Conservation (phyloP, 2,113 vertebrate genomes). For the Heterotis niloticus region DNA sequence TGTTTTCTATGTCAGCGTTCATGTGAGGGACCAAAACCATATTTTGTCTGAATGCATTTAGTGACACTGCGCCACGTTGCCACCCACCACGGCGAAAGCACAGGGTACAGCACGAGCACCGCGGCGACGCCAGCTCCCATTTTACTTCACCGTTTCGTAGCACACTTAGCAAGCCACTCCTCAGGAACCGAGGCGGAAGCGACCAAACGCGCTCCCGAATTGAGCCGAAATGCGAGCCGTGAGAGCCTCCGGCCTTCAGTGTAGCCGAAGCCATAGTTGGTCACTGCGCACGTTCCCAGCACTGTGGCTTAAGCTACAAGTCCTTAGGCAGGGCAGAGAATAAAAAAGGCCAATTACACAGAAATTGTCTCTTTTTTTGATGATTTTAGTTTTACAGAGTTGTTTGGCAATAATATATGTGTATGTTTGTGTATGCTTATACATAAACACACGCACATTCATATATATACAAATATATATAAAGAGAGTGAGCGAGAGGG, state of each 20-base stretch:
- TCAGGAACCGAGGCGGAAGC: conserved; percentile 72
- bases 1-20: conserved; percentile 62
- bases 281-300: conserved; percentile 45
- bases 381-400: conserved; percentile 38
- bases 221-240: conserved; percentile 45
- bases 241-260: conserved; percentile 43
- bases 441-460: neutral
- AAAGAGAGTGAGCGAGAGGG: conserved; percentile 27
- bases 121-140: conserved; percentile 42
- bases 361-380: conserved; percentile 37
- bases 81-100: conserved; percentile 39
- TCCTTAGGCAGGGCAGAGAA: conserved; percentile 41
- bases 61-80: conserved; percentile 32
- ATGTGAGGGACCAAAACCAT: conserved; percentile 68
- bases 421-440: conserved; percentile 17
- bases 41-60: conserved; percentile 35
- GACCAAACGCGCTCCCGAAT: conserved; percentile 62
- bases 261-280: conserved; percentile 46
- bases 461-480: conserved; percentile 28
- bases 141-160: conserved; percentile 49
- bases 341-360: conserved; percentile 48
- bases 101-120: conserved; percentile 39
- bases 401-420: conserved; percentile 50
- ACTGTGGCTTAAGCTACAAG: conserved; percentile 37
- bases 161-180: conserved; percentile 60